Evolutionary conservation across 2,113 vertebrate genomes (phyloP).

Genomic region (Nesogale talazaci): DNA sequence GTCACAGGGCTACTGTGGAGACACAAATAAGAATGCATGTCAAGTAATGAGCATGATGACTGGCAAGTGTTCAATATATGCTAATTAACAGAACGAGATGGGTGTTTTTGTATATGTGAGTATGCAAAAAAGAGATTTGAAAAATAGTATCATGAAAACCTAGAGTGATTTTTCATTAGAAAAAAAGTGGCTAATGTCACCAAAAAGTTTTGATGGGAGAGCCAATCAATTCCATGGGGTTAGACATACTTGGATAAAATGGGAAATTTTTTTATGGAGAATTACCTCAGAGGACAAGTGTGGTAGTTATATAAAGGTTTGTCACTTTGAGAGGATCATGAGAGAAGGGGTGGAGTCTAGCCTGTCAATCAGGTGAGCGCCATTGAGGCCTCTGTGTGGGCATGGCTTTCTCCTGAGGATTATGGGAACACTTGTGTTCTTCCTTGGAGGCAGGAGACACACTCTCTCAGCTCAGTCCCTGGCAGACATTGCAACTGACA

Average conservation of each 20-base stretch:
- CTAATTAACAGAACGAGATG: conserved; percentile 26
- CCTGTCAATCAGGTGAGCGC: no score
- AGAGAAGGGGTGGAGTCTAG: no score
- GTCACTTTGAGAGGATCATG: no score
- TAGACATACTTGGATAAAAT: conserved; percentile 7
- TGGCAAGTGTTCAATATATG: neutral
- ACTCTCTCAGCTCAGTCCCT: no score
- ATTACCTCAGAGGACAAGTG: neutral
- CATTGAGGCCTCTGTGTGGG: no score
- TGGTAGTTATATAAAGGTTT: no score
- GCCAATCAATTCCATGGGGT: neutral
- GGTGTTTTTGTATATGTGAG: neutral
- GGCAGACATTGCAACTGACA: no score
- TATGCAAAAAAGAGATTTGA: conserved; percentile 22
- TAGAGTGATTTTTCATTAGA: no score
- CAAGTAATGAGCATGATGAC: conserved; percentile 10
- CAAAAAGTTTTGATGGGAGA: neutral
- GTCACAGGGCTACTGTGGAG: no score
- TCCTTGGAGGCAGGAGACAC: no score
- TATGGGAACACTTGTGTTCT: no score
- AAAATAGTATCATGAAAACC: neutral
- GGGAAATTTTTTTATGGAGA: neutral
- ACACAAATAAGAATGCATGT: conserved; percentile 37
- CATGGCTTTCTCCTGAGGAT: no score
- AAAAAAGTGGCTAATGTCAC: neutral